Evolutionary conservation across 2,797 vertebrate genomes (phyloP), one percentile per base, ranked within the genome.

Genomic region (Etheostoma nigrum): DNA sequence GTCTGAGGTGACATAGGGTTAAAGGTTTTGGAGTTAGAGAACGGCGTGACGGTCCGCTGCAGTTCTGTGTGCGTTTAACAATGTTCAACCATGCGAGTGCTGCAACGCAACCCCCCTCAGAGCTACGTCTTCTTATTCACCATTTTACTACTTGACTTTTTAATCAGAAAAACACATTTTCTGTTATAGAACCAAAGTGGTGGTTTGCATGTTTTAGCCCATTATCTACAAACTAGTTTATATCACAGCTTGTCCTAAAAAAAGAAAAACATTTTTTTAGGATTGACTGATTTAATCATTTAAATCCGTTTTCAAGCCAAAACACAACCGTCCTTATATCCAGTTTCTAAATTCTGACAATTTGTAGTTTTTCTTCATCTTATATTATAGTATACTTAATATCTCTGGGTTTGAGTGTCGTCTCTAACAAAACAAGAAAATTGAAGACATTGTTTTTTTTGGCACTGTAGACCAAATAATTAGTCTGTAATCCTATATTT

Each of bases 1-100:
- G 52, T 75, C 27, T 67, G 62, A 13, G 62, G 67, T 72, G 72
- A 82, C 25, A 16, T 1, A 18, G 73, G 84, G 83, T 80, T 72
- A 76, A 78, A 83, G 66, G 74, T 69, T 52, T 47, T 54, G 47
- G 49, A 59, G 51, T 60, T 33, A 62, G 52, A 72, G 47, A 57
- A 58, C 45, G 45, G 13, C 2, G 19, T 65, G 60, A 18, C 0
- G 36, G 0, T 15, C 14, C 33, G 60, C 30, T 72, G 63, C 54
- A 36, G 27, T 62, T 67, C n/a, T 44, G 45, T n/a, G 47, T n/a
- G 27, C 16, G 49, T 60, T 30, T 30, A 51, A 36, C 8, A 10
- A 40, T 5, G 6, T 53, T 42, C 47, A 63, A 76, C 65, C 61
- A 27, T 59, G 74, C n/a, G 1, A 33, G n/a, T 16, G 47, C n/a